A percentile compares a stretch with the other conserved stretches of the same genome.
Conservation (phyloP, 2,113 vertebrate genomes). For the Osmerus eperlanus region DNA sequence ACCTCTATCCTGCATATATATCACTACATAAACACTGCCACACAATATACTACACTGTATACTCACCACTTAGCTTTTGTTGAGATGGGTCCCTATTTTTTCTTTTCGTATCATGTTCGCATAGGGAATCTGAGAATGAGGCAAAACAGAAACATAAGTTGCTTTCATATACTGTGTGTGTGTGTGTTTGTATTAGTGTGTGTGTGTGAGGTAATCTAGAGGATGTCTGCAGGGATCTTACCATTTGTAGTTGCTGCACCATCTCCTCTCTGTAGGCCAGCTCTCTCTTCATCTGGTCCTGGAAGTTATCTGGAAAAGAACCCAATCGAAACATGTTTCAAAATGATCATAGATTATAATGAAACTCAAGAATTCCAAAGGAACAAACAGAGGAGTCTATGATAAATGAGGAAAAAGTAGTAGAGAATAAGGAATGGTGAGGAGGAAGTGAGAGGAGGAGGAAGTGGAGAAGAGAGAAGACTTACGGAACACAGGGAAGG, state of each 20-base stretch:
- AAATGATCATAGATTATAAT: too few relatives aligned
- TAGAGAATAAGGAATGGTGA: background rate
- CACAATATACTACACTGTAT: background rate
- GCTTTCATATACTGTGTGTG: background rate
- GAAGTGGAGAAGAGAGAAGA: slow-evolving; percentile 16
- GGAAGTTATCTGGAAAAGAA: too few relatives aligned
- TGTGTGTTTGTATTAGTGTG: background rate
- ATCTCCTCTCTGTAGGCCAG: too few relatives aligned
- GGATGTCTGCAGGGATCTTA: too few relatives aligned
- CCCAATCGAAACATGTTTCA: too few relatives aligned
- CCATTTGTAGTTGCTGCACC: too few relatives aligned
- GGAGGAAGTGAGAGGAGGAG: background rate
- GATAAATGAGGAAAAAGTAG: background rate
- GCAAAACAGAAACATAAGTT: slow-evolving; percentile 23
- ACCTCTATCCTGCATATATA: too few relatives aligned
- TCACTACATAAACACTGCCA: background rate
- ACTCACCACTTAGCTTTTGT: slow-evolving; percentile 89
- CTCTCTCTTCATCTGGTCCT: too few relatives aligned
- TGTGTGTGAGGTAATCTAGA: background rate
- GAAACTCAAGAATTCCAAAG: too few relatives aligned
- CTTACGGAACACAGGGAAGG: slow-evolving; percentile 98
- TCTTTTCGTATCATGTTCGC: slow-evolving; percentile 98
- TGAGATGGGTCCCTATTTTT: slow-evolving; percentile 90
- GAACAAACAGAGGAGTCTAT: too few relatives aligned
- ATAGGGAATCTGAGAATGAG: slow-evolving; percentile 88